phyloP scores from a whole-genome alignment of 2,888 invertebrate genomes.

The Ellobium chinense region DNA sequence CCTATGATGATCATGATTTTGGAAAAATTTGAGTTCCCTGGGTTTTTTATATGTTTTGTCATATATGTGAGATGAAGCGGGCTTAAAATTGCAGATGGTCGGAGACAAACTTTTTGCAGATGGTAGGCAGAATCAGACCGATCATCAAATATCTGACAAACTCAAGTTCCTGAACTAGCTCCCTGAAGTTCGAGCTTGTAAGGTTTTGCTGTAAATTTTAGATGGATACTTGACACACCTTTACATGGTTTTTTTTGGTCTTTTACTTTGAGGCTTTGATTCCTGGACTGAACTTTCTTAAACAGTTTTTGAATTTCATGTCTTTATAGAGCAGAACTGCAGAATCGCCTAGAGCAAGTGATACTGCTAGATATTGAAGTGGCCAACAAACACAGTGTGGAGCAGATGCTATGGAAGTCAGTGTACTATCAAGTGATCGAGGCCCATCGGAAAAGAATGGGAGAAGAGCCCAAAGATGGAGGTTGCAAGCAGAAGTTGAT shows the following conservation, averaged over 20 bases:
- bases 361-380: constrained; percentile 88
- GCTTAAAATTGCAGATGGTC: too few species aligned
- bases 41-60: too few species aligned
- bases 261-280: background rate
- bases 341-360: constrained; percentile 74
- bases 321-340: constrained; percentile 73
- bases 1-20: too few species aligned
- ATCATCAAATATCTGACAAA: too few species aligned
- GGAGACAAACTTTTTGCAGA: too few species aligned
- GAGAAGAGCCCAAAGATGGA: constrained; percentile 80
- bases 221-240: background rate
- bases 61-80: too few species aligned
- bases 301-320: background rate
- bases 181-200: too few species aligned
- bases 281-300: background rate
- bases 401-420: constrained; percentile 94
- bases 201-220: too few species aligned
- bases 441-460: constrained; percentile 82
- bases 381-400: constrained; percentile 91
- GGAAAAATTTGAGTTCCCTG: too few species aligned
- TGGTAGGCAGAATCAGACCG: too few species aligned
- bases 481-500: constrained; percentile 85
- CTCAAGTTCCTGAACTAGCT: too few species aligned
- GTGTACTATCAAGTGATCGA: constrained; percentile 92
- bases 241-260: background rate